Base-by-base conservation (phyloP, 1,140 invertebrate species). In the Asobara japonica region DNA sequence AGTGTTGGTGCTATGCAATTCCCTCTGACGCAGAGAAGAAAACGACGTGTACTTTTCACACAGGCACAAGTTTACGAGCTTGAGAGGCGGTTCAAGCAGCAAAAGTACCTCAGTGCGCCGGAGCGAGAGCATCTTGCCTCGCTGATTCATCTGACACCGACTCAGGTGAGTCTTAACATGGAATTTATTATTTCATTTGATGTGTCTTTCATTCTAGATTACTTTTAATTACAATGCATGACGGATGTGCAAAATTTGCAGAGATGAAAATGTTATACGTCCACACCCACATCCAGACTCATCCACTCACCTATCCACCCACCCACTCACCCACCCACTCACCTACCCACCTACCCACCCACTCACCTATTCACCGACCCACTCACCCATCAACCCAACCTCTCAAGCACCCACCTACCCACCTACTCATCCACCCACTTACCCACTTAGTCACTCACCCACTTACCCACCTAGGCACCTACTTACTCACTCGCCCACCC, bases 21-120 rank as follows among this genome's bases (percentile, higher is more conserved):
- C 87, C 95, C 95, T 27, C 90, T 97, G 74, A 93, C 95, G 11
- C 95, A 96, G 87, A 89, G 95, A 76, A 89, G 98, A 78, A 99
- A 99, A 88, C 91, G 98, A 77, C 91, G 98, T 78, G 97, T 99
- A 69, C 92, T 99, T 45, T 99, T 99, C 88, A 98, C 97, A 31
- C 98, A 99, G 88, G 94, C 96, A 65, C 98, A 99, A 91, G 97
- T 99, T 36, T 98, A 97, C 89, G 97, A 99, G 89, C 88, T 99
- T 82, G 98, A 99, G 88, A 92, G 97, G 84, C 90, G 97, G 81
- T 99, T 99, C 89, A 98, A 98, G 83, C 93, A 95, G 87, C 93
- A 94, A 86, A 94, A 97, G 92, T 99, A 99, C 88, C 91, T 99
- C 71, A 98, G 96, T 56, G 97, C 97, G 10, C 96, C 96, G 0